phyloP scores from a whole-genome alignment of 2,113 vertebrate species.

The Dascyllus trimaculatus region DNA sequence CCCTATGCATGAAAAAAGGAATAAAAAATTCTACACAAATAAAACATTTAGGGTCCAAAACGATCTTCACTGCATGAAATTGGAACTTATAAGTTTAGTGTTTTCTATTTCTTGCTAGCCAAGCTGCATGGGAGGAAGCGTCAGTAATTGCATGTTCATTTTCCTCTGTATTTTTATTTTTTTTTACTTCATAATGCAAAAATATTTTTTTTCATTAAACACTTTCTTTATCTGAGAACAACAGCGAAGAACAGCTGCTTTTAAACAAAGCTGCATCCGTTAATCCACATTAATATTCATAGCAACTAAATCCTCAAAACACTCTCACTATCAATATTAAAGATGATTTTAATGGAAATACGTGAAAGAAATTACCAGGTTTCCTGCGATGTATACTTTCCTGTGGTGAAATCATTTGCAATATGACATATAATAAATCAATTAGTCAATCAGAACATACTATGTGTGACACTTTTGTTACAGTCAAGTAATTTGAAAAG shows the following conservation, averaged over 20 bases:
- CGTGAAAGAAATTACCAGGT: constrained; percentile 11
- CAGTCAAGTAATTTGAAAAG: background rate
- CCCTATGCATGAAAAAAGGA: background rate
- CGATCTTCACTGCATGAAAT: background rate
- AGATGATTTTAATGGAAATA: constrained; percentile 49
- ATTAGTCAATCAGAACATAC: background rate
- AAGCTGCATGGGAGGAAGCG: constrained; percentile 23
- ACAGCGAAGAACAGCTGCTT: constrained; percentile 53
- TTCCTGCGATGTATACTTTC: background rate
- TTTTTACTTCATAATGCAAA: constrained; percentile 37
- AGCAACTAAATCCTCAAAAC: constrained; percentile 60
- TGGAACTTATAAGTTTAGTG: background rate
- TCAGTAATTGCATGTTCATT: constrained; percentile 31
- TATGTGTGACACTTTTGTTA: background rate
- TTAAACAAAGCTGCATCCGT: constrained; percentile 55
- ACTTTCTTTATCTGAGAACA: constrained; percentile 61
- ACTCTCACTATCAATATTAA: constrained; percentile 46
- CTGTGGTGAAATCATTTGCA: background rate
- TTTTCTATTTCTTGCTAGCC: background rate
- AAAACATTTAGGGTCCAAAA: background rate
- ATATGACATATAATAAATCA: background rate
- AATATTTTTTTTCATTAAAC: constrained; percentile 60
- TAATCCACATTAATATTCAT: constrained; percentile 68
- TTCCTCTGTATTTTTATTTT: constrained; percentile 38
- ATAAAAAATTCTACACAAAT: background rate